A percentile compares a stretch with the other conserved stretches of the same genome.
These are phyloP conservation scores for Zosterops lateralis DNA, from an alignment of 2,113 vertebrate genomes.

Conservation along the genomic window DNA sequence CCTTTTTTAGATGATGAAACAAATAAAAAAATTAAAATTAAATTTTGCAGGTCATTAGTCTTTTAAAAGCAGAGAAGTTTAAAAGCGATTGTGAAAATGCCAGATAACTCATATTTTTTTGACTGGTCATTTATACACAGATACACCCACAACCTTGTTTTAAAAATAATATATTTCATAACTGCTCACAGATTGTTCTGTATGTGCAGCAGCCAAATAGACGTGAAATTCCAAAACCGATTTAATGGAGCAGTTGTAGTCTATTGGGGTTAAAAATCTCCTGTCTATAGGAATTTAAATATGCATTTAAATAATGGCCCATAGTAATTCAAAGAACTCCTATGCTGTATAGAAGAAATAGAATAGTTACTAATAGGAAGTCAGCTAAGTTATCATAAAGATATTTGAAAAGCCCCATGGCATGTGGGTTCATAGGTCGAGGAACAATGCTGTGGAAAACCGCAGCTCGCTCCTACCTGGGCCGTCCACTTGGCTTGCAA, in stretches of 20 bases:
- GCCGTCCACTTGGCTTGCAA: neutral
- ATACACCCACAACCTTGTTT: neutral
- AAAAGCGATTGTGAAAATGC: slow-evolving; percentile 7
- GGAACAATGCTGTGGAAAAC: neutral
- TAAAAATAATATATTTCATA: slow-evolving; percentile 34
- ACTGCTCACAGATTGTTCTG: slow-evolving; percentile 3
- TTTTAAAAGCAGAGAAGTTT: slow-evolving; percentile 1
- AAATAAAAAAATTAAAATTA: neutral
- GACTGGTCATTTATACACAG: neutral
- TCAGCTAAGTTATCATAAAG: neutral
- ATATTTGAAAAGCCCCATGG: neutral
- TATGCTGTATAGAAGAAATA: neutral
- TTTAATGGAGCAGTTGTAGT: slow-evolving; percentile 49
- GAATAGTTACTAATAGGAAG: neutral
- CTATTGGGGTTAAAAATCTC: slow-evolving; percentile 53
- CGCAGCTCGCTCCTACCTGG: neutral
- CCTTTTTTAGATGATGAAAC: neutral
- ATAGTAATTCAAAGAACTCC: slow-evolving; percentile 44
- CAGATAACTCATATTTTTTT: neutral
- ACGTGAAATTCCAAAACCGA: slow-evolving; percentile 23
- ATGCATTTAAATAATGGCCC: slow-evolving; percentile 51
- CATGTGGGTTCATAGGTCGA: neutral
- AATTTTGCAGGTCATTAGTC: neutral
- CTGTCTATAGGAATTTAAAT: slow-evolving; percentile 55
- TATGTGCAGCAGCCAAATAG: slow-evolving; percentile 30